Percentiles rank a stretch among this genome's conserved stretches.
phyloP scores from a whole-genome alignment of 2,797 vertebrate species.

The Brachymystax lenok region DNA sequence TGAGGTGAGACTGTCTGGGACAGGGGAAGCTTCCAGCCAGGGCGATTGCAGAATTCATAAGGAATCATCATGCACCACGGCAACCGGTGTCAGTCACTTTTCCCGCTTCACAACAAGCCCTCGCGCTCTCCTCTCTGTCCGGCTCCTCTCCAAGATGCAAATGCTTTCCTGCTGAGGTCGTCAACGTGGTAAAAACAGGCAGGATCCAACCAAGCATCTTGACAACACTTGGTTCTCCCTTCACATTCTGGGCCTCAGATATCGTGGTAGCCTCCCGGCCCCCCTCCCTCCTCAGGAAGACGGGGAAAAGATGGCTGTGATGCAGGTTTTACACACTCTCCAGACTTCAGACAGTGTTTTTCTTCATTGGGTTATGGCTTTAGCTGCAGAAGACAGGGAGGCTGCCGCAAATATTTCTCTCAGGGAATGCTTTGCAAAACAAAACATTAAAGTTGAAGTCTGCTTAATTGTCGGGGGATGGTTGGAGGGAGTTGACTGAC shows the following conservation, averaged over 20 bases:
- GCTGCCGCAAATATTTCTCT: constrained; percentile 71
- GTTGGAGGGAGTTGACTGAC: constrained; percentile 65
- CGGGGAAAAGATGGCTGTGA: constrained; percentile 59
- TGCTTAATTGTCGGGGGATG: constrained; percentile 62
- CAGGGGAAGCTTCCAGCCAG: constrained; percentile 39
- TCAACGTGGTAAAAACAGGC: constrained; percentile 42
- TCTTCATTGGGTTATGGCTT: constrained; percentile 72
- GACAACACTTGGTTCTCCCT: neutral
- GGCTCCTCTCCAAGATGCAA: constrained; percentile 42
- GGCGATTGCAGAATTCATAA: constrained; percentile 34
- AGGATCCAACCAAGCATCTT: constrained; percentile 6
- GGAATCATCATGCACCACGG: constrained; percentile 41
- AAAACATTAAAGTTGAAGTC: constrained; percentile 64
- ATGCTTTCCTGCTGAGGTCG: constrained; percentile 69
- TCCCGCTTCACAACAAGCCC: neutral
- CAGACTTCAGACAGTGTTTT: constrained; percentile 75
- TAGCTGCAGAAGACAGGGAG: constrained; percentile 69
- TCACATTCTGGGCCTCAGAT: neutral
- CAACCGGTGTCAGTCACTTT: constrained; percentile 42
- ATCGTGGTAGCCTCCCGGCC: neutral
- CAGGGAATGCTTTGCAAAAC: constrained; percentile 69
- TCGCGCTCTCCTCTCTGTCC: neutral
- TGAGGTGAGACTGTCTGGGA: neutral
- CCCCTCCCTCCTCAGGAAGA: constrained; percentile 48
- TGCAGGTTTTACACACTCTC: constrained; percentile 70